phyloP scores from a whole-genome alignment of 2,797 vertebrate genomes.

The Coccyzus lansbergi region DNA sequence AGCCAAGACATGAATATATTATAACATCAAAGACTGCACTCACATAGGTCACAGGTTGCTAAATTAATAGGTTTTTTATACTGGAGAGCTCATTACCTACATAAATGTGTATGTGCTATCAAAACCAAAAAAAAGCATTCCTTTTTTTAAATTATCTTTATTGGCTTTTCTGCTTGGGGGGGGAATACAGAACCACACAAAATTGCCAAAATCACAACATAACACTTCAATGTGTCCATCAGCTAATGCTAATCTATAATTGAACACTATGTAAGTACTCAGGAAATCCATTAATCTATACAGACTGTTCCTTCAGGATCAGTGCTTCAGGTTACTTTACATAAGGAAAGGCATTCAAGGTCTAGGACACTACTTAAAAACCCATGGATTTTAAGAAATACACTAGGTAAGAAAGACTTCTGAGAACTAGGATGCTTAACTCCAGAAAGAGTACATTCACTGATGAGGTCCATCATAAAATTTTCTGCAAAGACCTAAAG shows the following conservation, averaged over 20 bases:
- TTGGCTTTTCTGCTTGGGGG: background rate
- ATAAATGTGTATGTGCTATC: background rate
- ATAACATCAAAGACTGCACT: background rate
- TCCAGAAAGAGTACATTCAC: background rate
- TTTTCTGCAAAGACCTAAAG: background rate
- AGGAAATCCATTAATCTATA: conserved; percentile 49
- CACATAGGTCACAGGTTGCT: background rate
- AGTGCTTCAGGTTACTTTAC: conserved; percentile 34
- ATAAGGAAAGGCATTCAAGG: conserved; percentile 15
- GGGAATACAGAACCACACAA: background rate
- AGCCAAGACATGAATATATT: conserved; percentile 29
- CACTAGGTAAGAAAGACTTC: background rate
- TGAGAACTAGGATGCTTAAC: background rate
- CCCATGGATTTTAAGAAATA: background rate
- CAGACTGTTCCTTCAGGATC: conserved; percentile 31
- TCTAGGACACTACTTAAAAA: background rate
- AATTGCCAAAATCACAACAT: background rate
- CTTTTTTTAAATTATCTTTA: background rate
- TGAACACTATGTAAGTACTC: background rate
- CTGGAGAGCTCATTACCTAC: background rate
- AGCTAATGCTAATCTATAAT: conserved; percentile 53
- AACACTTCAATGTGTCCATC: background rate
- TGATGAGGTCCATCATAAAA: background rate
- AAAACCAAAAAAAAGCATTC: background rate
- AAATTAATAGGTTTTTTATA: conserved; percentile 9